phyloP scores from a whole-genome alignment of 2,888 invertebrate species.

The Disparrhopalites patrizii region DNA sequence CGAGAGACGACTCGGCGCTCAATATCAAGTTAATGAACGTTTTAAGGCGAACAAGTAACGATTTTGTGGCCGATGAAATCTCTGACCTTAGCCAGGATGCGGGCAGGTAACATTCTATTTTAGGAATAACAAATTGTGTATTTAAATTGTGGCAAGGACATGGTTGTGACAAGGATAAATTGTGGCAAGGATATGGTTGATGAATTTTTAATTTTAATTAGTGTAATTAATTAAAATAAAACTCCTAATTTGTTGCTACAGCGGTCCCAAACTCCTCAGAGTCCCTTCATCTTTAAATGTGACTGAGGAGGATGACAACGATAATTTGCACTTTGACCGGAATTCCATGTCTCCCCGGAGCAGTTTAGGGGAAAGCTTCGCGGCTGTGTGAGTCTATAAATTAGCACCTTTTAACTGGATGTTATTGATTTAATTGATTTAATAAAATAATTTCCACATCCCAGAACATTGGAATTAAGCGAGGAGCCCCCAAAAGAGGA shows the following conservation, averaged over 20 bases:
- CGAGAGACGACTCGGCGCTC: neutral
- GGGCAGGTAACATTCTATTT: neutral
- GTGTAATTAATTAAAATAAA: neutral
- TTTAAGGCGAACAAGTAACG: neutral
- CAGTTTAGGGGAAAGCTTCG: neutral
- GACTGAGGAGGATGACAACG: neutral
- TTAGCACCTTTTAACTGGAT: neutral
- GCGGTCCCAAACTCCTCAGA: neutral
- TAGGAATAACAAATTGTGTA: neutral
- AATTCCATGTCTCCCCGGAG: neutral
- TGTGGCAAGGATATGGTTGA: neutral
- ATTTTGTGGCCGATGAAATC: constrained; percentile 14
- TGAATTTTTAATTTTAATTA: neutral
- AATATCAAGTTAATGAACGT: constrained; percentile 8
- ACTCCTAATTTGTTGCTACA: neutral
- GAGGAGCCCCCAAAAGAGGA: neutral
- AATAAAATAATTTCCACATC: neutral
- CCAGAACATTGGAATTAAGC: neutral
- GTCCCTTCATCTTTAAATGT: neutral
- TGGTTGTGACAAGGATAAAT: neutral
- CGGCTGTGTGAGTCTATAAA: neutral
- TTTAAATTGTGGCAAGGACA: neutral
- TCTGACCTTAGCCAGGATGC: neutral
- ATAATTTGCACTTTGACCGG: neutral
- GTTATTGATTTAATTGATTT: neutral